Percentiles rank a stretch among this genome's conserved stretches.
phyloP scores from a whole-genome alignment of 2,797 vertebrate genomes.

The Halcyon badia region DNA sequence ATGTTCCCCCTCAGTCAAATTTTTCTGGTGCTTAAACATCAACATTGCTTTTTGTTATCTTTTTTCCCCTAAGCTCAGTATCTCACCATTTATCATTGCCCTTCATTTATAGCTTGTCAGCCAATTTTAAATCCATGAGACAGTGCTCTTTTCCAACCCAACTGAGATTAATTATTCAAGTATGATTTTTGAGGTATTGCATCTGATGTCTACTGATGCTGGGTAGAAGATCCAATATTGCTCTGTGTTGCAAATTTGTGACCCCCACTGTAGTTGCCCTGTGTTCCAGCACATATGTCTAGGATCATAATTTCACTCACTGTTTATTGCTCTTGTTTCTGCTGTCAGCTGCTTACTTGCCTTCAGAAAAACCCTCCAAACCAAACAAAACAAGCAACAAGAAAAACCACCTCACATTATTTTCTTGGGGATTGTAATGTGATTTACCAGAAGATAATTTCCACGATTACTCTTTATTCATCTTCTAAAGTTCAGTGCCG shows the following conservation, averaged over 20 bases:
- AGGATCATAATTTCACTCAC: not conserved
- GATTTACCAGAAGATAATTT: slow-evolving; percentile 56
- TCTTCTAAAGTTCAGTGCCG: slow-evolving; percentile 55
- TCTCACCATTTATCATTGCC: not conserved
- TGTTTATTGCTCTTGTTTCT: slow-evolving; percentile 1
- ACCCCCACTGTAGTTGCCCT: not conserved
- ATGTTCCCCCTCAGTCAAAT: not conserved
- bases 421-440: slow-evolving; percentile 20
- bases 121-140: slow-evolving; percentile 14
- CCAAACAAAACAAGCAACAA: not conserved
- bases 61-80: not conserved
- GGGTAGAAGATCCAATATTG: not conserved
- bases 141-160: not conserved
- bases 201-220: not conserved
- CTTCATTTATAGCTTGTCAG: not conserved
- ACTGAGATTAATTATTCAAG: not conserved
- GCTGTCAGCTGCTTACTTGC: not conserved
- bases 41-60: not conserved
- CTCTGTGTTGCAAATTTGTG: not conserved
- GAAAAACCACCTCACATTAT: not conserved
- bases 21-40: not conserved
- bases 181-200: not conserved
- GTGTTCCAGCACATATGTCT: not conserved
- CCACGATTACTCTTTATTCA: slow-evolving; percentile 34
- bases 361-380: not conserved